A percentile compares a stretch with the other conserved stretches of the same genome.
phyloP scores from a whole-genome alignment of 2,113 vertebrate species.

The Calyptomena viridis region DNA sequence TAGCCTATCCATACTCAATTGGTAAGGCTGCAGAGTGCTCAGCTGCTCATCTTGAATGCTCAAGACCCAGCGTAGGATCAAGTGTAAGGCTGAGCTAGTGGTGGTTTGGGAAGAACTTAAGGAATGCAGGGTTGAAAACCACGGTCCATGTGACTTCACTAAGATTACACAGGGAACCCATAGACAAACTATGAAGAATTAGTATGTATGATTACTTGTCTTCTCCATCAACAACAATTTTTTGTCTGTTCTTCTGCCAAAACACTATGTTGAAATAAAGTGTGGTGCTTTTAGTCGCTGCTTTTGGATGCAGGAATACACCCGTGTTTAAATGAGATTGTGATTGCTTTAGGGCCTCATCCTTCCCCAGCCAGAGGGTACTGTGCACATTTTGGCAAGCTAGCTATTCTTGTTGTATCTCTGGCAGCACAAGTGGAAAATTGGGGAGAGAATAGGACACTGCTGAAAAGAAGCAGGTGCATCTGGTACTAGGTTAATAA shows the following conservation, averaged over 20 bases:
- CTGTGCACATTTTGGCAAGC: neutral
- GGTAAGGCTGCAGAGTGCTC: neutral
- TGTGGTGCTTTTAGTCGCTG: neutral
- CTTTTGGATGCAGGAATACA: neutral
- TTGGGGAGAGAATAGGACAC: neutral
- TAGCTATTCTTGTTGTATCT: neutral
- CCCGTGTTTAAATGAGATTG: neutral
- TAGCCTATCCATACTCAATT: neutral
- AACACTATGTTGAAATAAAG: neutral
- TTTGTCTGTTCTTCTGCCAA: neutral
- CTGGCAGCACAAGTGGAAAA: conserved; percentile 23
- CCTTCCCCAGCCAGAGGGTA: neutral
- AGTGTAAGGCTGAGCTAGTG: neutral
- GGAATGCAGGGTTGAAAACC: neutral
- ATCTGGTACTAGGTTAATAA: conserved; percentile 22
- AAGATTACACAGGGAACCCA: neutral
- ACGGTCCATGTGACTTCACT: neutral
- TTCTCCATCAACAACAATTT: neutral
- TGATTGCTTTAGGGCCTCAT: neutral
- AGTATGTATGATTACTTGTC: neutral
- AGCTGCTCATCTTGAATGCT: neutral
- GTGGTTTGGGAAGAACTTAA: neutral
- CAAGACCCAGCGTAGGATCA: neutral
- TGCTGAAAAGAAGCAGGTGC: conserved; percentile 26
- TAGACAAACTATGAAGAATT: neutral